Evolutionary conservation across 2,113 vertebrate species (phyloP).

Genomic region (Eulacestoma nigropectus): DNA sequence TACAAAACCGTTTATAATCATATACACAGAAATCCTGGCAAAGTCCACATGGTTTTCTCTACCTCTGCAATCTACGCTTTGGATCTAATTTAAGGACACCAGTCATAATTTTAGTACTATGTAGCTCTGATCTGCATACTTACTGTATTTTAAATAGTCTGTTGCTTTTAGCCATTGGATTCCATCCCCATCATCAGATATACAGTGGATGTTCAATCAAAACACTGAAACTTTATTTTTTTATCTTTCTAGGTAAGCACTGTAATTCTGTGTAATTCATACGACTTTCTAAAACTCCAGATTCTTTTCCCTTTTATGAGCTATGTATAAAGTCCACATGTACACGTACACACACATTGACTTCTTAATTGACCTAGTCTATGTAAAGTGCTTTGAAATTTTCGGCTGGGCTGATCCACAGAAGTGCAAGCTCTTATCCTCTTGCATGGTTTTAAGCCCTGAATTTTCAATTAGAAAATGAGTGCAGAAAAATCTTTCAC

Average conservation of each 20-base stretch:
- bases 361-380: not conserved
- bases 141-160: not conserved
- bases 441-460: not conserved
- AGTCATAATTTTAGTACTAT: not conserved
- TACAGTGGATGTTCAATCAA: not conserved
- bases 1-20: not conserved
- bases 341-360: not conserved
- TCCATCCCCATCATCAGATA: not conserved
- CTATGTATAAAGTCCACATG: not conserved
- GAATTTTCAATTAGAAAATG: not conserved
- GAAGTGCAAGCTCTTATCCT: not conserved
- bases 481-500: not conserved
- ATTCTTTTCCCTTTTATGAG: not conserved
- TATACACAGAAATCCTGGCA: not conserved
- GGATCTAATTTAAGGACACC: not conserved
- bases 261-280: not conserved
- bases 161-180: not conserved
- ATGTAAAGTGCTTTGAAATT: not conserved
- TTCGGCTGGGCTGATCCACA: not conserved
- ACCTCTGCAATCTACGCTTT: not conserved
- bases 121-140: not conserved
- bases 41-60: not conserved
- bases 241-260: not conserved
- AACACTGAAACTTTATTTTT: not conserved
- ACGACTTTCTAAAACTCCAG: not conserved